Percentiles rank a stretch among this genome's conserved stretches.
Conservation (phyloP, 2,888 invertebrate genomes). For the Melitaea athalia region DNA sequence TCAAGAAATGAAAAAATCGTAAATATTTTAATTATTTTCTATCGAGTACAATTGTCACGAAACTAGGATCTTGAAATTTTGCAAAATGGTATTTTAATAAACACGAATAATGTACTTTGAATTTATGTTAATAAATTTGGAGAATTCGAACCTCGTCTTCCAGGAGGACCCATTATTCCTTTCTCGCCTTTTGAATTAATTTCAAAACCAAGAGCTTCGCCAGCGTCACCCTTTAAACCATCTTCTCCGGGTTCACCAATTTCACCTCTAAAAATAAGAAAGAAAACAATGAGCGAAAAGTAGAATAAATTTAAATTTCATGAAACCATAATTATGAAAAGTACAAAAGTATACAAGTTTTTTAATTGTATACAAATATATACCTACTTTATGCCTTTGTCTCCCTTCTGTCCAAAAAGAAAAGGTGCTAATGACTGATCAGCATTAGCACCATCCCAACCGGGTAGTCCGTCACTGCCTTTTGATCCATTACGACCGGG, state of each 20-base stretch:
- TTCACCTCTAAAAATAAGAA: conserved; percentile 55
- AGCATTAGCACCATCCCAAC: conserved; percentile 75
- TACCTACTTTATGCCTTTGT: conserved; percentile 64
- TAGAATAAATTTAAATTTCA: neutral
- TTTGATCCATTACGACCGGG: conserved; percentile 72
- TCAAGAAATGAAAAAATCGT: no score
- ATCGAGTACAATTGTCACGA: no score
- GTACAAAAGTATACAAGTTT: neutral
- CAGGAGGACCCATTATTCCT: conserved; percentile 78
- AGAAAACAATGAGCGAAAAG: neutral
- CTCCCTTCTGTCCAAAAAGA: conserved; percentile 76
- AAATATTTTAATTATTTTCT: no score
- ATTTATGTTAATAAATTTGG: neutral
- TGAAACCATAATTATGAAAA: neutral
- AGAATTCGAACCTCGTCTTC: conserved; percentile 55
- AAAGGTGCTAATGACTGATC: conserved; percentile 56
- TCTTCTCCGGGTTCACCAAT: conserved; percentile 73
- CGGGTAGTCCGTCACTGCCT: conserved; percentile 80
- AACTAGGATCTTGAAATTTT: no score
- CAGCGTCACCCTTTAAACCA: conserved; percentile 63
- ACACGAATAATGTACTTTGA: neutral
- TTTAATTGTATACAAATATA: neutral
- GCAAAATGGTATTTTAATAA: no score
- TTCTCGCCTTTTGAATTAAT: conserved; percentile 74
- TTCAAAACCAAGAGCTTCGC: conserved; percentile 58